A percentile compares a stretch with the other conserved stretches of the same genome.
Evolutionary conservation across 2,888 invertebrate species (phyloP).

Genomic region (Drosophila kuntzei): DNA sequence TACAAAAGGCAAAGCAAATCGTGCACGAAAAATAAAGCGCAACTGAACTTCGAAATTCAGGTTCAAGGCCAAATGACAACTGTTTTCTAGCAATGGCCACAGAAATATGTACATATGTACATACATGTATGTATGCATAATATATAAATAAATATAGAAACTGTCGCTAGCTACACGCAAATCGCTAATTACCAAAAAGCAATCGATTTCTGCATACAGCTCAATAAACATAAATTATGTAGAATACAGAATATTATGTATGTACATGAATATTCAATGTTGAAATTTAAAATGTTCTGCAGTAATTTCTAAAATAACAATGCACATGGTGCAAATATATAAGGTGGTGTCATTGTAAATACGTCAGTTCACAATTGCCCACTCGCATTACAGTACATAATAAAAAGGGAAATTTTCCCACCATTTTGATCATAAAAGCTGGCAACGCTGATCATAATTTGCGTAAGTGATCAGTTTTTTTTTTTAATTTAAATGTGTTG

Average conservation of each 20-base stretch:
- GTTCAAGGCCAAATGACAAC: conserved; percentile 72
- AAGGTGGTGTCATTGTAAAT: not conserved
- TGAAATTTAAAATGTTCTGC: too few relatives aligned
- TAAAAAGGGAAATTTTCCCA: too few relatives aligned
- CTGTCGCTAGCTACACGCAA: conserved; percentile 25
- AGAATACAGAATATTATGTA: not conserved
- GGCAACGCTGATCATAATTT: conserved; percentile 1
- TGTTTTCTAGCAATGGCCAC: conserved; percentile 58
- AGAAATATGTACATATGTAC: not conserved
- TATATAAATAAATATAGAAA: conserved; percentile 21
- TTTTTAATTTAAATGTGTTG: not conserved
- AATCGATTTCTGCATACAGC: conserved; percentile 25
- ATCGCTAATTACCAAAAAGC: conserved; percentile 13
- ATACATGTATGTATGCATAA: not conserved
- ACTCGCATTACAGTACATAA: not conserved
- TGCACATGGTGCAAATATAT: not conserved
- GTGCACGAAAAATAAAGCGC: conserved; percentile 30
- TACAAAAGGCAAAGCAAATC: conserved; percentile 52
- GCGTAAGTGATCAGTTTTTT: not conserved
- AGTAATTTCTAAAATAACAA: too few relatives aligned
- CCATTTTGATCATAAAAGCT: not conserved
- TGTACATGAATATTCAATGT: conserved; percentile 2
- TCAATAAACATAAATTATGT: not conserved
- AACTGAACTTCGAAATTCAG: conserved; percentile 69
- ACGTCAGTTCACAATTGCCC: not conserved